Evolutionary conservation across 2,888 invertebrate genomes (phyloP).

Genomic region (Pinctada fucata): DNA sequence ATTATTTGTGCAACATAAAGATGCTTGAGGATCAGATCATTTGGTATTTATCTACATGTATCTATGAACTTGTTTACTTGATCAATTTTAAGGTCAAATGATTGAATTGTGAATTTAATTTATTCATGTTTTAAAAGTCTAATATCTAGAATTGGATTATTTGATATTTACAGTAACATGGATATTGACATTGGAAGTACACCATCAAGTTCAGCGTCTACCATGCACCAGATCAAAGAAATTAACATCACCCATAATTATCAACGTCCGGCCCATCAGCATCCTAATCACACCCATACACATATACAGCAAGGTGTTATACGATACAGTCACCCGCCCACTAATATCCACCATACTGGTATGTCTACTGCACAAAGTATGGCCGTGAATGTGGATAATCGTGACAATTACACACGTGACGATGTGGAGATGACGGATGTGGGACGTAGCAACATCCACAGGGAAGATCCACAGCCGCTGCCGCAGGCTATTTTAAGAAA

Average conservation of each 20-base stretch:
- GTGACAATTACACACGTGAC: slow-evolving; percentile 10
- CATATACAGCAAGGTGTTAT: background rate
- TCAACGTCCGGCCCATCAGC: background rate
- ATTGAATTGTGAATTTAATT: no score
- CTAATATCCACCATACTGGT: slow-evolving; percentile 1
- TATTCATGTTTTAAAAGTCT: no score
- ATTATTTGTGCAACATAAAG: no score
- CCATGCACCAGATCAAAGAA: background rate
- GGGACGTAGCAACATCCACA: background rate
- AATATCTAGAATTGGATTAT: background rate
- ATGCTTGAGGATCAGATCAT: no score
- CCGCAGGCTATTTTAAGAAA: slow-evolving; percentile 44
- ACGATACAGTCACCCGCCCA: background rate
- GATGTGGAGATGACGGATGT: slow-evolving; percentile 25
- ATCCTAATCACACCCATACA: background rate
- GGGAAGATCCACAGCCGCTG: slow-evolving; percentile 48
- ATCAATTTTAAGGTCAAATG: no score
- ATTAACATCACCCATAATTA: slow-evolving; percentile 8
- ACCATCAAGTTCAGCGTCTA: background rate
- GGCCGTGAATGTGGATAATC: slow-evolving; percentile 20
- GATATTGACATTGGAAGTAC: background rate
- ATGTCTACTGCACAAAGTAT: slow-evolving; percentile 27
- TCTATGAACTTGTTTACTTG: no score
- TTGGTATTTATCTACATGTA: no score
- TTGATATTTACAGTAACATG: background rate